Evolutionary conservation across 2,888 invertebrate species (phyloP).

Genomic region (Caenorhabditis zanzibari): DNA sequence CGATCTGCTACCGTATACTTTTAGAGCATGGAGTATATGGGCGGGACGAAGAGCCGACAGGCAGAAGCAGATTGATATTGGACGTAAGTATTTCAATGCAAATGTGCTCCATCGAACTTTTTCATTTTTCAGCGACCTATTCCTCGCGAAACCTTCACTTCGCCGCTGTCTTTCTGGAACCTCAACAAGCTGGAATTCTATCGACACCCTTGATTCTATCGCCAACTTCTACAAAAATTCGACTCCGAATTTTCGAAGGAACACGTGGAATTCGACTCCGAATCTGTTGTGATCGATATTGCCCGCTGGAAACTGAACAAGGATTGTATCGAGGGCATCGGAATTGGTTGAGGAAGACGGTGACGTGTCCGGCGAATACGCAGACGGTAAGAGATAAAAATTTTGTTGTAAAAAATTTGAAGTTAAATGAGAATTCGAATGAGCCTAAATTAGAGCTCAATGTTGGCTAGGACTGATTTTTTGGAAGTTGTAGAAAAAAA

Average conservation of each 20-base stretch:
- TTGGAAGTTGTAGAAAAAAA: too few species aligned
- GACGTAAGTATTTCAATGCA: conserved; percentile 64
- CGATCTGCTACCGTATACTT: conserved; percentile 65
- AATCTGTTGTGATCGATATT: conserved; percentile 79
- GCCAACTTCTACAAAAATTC: conserved; percentile 53
- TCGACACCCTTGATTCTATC: conserved; percentile 59
- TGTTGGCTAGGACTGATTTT: too few species aligned
- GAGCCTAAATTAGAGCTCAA: too few species aligned
- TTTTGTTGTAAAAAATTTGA: not conserved
- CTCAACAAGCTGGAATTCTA: conserved; percentile 77
- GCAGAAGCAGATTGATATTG: conserved; percentile 74
- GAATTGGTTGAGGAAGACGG: conserved; percentile 74
- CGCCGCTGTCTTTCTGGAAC: conserved; percentile 78
- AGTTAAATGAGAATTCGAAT: too few species aligned
- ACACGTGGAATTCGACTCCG: conserved; percentile 76
- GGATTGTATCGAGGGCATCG: conserved; percentile 76
- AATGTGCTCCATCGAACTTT: too few species aligned
- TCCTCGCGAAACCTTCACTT: conserved; percentile 74
- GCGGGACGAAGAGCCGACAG: conserved; percentile 70
- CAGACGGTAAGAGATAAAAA: conserved; percentile 65
- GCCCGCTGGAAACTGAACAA: conserved; percentile 78
- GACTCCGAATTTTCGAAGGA: conserved; percentile 78
- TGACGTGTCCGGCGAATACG: conserved; percentile 78
- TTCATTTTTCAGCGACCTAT: conserved; percentile 74
- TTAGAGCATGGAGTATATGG: conserved; percentile 81